Base-by-base conservation (phyloP, 2,888 invertebrate species). In the Idaea aversata region DNA sequence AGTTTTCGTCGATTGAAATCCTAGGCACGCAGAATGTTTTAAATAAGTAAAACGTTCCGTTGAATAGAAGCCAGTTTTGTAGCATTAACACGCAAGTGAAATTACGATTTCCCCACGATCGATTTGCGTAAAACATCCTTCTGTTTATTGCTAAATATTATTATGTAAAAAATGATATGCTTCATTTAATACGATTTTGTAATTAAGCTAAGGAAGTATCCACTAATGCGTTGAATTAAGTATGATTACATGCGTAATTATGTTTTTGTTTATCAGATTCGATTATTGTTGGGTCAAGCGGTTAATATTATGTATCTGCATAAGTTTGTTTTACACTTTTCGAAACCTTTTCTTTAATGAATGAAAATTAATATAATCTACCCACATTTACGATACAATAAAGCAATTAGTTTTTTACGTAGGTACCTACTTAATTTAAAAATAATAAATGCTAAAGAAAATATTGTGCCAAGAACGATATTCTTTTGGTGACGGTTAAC, bases 51-150 rank as follows among this genome's bases (percentile, higher is more conserved):
- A 68, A 69, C 63, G 63, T 67, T 70, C 68, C 59, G 13, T 13
- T 13, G 10, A 10, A 47, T 10, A 47, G 13, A 10, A 47, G 2
- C 47, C 13, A 36, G 36, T 36, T 13, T 38, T 38, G 38, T 73
- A 65, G 77, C 74, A 69, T 61, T 66, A 62, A 72, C 82, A 85
- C 77, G 83, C 82, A 73, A 80, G 74, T 71, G 74, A 80, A 85
- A 84, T 78, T 78, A 67, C 75, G 61, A 69, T 80, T 81, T 84
- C 81, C 80, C 76, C 68, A 74, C 75, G 68, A 76, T 73, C 75
- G 76, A 76, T 84, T 86, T 85, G 70, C 84, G 83, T 76, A 84
- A 82, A 79, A 71, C 66, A 78, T 84, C 85, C 85, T 83, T 82
- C 80, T 69, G 70, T 61, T 70, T 67, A 77, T 79, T 82, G 70